Evolutionary conservation across 1,140 invertebrate species (phyloP).

Genomic region (Leptoteleia sp.): DNA sequence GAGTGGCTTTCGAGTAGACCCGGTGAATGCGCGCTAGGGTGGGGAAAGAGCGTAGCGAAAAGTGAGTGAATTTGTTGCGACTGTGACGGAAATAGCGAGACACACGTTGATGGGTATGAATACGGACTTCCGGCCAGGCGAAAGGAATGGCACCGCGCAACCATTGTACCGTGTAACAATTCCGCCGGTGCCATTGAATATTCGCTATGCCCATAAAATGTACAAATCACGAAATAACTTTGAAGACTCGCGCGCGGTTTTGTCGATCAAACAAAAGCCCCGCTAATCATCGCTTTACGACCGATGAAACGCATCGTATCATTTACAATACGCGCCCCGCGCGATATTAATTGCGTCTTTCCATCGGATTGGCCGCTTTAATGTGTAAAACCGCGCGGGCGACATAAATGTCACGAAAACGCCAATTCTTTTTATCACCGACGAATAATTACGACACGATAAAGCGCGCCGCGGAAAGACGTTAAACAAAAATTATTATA

Average conservation of each 20-base stretch:
- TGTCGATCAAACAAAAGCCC: conserved; percentile 30
- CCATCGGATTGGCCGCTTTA: neutral
- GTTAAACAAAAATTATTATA: no score
- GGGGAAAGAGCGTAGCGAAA: conserved; percentile 23
- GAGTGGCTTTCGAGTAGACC: no score
- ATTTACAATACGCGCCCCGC: neutral
- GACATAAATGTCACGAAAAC: neutral
- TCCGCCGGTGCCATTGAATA: conserved; percentile 48
- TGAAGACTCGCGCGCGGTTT: conserved; percentile 23
- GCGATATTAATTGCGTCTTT: conserved; percentile 20
- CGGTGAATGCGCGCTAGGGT: no score
- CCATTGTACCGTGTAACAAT: conserved; percentile 63
- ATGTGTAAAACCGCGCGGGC: neutral
- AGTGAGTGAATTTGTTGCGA: conserved; percentile 50
- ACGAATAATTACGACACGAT: no score
- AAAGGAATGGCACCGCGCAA: conserved; percentile 68
- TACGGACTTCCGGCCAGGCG: conserved; percentile 71
- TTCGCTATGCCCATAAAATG: conserved; percentile 47
- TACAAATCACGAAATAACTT: conserved; percentile 44
- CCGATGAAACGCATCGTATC: conserved; percentile 17
- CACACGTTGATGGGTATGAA: conserved; percentile 71
- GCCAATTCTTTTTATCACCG: neutral
- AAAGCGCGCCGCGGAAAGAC: no score
- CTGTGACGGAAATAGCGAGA: conserved; percentile 71
- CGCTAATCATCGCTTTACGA: conserved; percentile 35